Evolutionary conservation across 2,888 invertebrate species (phyloP), one percentile per base, ranked within the genome.

Genomic region (Drosophila pseudotakahashii): DNA sequence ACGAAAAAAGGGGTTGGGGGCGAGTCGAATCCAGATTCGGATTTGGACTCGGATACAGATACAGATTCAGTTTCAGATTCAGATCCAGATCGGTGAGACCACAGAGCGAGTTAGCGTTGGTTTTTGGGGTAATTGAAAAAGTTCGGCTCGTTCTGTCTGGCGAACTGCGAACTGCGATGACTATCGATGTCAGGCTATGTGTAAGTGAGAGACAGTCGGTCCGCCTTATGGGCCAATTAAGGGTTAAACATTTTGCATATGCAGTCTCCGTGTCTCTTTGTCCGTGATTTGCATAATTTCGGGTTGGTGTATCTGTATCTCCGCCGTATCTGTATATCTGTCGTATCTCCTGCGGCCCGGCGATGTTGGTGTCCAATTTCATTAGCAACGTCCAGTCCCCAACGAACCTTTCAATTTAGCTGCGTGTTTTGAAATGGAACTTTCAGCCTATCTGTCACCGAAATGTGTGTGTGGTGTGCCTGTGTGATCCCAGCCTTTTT

Each of bases 401-500:
- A 75, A 55, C 55, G 45, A 53, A 23, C 50, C 62, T 41, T 61
- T 53, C 39, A 32, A 45, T 50, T 32, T 26, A 41, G 39, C 55
- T 50, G 50, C 69, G 74, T 89, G 88, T 87, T 89, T 79, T 89
- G 85, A 84, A 84, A 78, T 69, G 77, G 76, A 79, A 79, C 81
- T 87, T 71, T 89, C 89, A 81, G 74, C 89, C 87, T 81, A 90
- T 89, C 91, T 91, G 90, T 91, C 90, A 89, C 81, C 82, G 88
- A 88, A 89, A 90, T 89, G 85, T 89, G 90, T 19, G 1, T 19
- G 19, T 19, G 19, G 2, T 19, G 19, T n/a, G n/a, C n/a, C n/a
- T n/a, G n/a, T 89, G 85, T 89, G 90, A 45, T 26, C 48, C 47
- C 62, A 42, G 61, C 70, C 80, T 80, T 67, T 87, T 89, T 89